Evolutionary conservation across 1,140 invertebrate genomes (phyloP).

Genomic region (Micrasema minimum): DNA sequence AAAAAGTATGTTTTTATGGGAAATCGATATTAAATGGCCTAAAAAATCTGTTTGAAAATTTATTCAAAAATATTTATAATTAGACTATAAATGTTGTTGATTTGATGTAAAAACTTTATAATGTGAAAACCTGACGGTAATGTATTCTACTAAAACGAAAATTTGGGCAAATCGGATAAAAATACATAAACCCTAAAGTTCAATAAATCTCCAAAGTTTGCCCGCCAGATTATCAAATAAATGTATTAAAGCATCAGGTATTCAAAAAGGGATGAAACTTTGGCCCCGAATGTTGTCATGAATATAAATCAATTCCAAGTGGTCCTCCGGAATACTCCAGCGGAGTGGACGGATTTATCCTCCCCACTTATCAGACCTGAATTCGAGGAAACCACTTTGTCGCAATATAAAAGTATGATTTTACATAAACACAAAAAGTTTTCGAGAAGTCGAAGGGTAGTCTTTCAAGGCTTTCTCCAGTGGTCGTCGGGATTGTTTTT

Average conservation of each 20-base stretch:
- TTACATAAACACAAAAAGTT: constrained; percentile 47
- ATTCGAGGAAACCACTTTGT: constrained; percentile 45
- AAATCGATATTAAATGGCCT: no score
- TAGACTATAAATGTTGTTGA: no score
- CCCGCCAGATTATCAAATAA: constrained; percentile 32
- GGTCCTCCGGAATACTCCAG: constrained; percentile 4
- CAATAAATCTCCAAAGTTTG: constrained; percentile 12
- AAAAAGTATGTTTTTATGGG: no score
- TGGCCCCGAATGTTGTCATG: constrained; percentile 34
- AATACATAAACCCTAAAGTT: constrained; percentile 12
- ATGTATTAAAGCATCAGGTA: constrained; percentile 34
- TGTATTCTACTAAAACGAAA: no score
- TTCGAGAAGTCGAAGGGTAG: constrained; percentile 32
- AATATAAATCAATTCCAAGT: constrained; percentile 42
- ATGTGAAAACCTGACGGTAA: no score
- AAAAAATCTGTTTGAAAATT: no score
- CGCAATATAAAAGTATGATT: constrained; percentile 51
- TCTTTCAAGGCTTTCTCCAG: constrained; percentile 20
- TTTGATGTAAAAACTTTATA: no score
- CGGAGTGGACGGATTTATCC: constrained; percentile 22
- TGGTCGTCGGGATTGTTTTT: constrained; percentile 19
- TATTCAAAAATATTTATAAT: no score
- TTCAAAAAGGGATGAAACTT: constrained; percentile 25
- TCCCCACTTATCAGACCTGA: constrained; percentile 35
- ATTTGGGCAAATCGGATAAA: no score